Evolutionary conservation across 2,113 vertebrate genomes (phyloP).

Genomic region (Paralichthys olivaceus): DNA sequence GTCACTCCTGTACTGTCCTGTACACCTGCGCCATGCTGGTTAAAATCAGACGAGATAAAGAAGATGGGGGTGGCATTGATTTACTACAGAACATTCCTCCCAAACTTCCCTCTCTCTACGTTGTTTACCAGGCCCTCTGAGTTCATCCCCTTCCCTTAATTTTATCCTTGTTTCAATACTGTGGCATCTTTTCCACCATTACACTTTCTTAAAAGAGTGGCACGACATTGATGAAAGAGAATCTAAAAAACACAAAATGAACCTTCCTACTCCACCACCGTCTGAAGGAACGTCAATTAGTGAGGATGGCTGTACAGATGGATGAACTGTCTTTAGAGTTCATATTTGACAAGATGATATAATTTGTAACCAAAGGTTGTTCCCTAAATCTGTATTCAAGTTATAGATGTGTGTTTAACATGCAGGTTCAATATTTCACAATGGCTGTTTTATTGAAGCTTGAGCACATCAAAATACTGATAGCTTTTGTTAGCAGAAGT

Average conservation of each 20-base stretch:
- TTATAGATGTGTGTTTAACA: not conserved
- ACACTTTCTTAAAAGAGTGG: not conserved
- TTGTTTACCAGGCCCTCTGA: not conserved
- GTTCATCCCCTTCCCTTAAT: conserved; percentile 3
- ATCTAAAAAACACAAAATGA: conserved; percentile 2
- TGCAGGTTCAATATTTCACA: not conserved
- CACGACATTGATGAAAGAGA: no score
- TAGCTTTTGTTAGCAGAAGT: not conserved
- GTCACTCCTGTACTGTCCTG: not conserved
- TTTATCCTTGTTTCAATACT: conserved; percentile 1
- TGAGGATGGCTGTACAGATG: not conserved
- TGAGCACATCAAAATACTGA: not conserved
- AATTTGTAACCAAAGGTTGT: no score
- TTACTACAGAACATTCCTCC: not conserved
- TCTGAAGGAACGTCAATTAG: not conserved
- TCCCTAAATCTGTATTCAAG: no score
- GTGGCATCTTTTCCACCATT: conserved; percentile 4
- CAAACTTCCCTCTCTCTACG: not conserved
- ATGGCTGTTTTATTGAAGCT: not conserved
- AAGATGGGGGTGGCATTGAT: not conserved
- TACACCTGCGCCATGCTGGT: no score
- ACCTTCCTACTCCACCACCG: not conserved
- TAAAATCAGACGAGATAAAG: no score
- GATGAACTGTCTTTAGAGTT: not conserved
- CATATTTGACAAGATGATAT: no score